phyloP scores from a whole-genome alignment of 2,888 invertebrate species.

The Nowickia ferox region DNA sequence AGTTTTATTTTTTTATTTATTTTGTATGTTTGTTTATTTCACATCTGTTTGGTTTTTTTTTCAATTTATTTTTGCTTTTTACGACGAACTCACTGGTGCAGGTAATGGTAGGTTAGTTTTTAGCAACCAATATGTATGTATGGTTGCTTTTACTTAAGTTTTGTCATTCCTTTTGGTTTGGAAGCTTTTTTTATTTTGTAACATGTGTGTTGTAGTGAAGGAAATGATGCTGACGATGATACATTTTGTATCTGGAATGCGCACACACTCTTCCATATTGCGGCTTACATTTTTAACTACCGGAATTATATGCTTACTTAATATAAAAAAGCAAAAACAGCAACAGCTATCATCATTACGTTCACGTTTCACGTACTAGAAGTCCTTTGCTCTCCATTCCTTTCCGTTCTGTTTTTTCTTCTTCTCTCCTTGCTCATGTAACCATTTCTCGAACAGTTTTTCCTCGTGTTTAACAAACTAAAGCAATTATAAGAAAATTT shows the following conservation, averaged over 20 bases:
- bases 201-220: conserved; percentile 19
- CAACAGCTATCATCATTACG: conserved; percentile 23
- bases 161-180: conserved; percentile 21
- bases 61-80: conserved; percentile 4
- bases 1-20: neutral
- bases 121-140: conserved; percentile 6
- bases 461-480: conserved; percentile 42
- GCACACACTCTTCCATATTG: neutral
- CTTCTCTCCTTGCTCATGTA: conserved; percentile 18
- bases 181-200: conserved; percentile 8
- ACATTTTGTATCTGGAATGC: conserved; percentile 38
- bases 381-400: conserved; percentile 32
- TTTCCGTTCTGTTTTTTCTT: neutral
- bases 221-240: conserved; percentile 20
- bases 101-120: conserved; percentile 69
- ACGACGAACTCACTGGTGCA: conserved; percentile 66
- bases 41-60: conserved; percentile 3
- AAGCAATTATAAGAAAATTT: conserved; percentile 65
- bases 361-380: conserved; percentile 15
- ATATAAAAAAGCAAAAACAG: conserved; percentile 22
- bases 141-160: neutral
- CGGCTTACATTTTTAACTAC: conserved; percentile 32
- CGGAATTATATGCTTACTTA: conserved; percentile 66
- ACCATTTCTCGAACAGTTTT: conserved; percentile 43
- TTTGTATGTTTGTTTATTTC: neutral